Base-by-base conservation (phyloP, 2,797 vertebrate genomes). In the Lacerta bilineata region DNA sequence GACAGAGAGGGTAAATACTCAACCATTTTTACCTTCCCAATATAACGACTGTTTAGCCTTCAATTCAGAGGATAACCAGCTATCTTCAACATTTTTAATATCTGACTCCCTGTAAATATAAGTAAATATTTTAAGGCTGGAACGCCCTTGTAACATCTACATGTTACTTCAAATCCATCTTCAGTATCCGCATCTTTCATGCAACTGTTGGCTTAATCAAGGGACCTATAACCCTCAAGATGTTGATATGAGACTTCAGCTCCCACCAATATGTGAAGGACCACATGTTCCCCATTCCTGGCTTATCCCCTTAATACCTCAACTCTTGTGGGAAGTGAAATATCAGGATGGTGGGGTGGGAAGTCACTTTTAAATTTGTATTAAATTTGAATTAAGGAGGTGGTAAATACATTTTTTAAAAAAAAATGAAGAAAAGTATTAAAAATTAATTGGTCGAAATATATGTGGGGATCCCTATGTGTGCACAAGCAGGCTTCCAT, bases 21-120 rank as follows among this genome's bases (percentile, higher is more conserved):
- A 90, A 91, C 33, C n/a, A 80, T 23, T 75, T 79, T 93, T 94
- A 94, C 93, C 91, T 94, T 93, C 83, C 90, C n/a, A 87, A 80
- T 81, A 46, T 83, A 78, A 18, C 80, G 17, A 66, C 39, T 83
- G 91, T 85, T 90, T 89, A 90, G 91, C 83, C 80, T 93, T 86
- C 80, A 89, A 2, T 2, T 77, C 66, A 74, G 90, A 64, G 41
- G 76, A 59, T 84, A 86, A 79, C n/a, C 72, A 83, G n/a, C 0
- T 85, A 80, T 66, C 85, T 87, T 90, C 81, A 41, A 33, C 59
- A 90, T 25, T 64, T 36, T 36, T n/a, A 43, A 66, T 20, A 88
- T 92, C 43, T 89, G 83, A 82, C 91, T 66, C 6, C 86, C 93
- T 95, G 61, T 9, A 59, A 76, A 86, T n/a, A 69, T 68, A 89